Conservation (phyloP, 1,140 invertebrate genomes). For the Diachasma alloeum region DNA sequence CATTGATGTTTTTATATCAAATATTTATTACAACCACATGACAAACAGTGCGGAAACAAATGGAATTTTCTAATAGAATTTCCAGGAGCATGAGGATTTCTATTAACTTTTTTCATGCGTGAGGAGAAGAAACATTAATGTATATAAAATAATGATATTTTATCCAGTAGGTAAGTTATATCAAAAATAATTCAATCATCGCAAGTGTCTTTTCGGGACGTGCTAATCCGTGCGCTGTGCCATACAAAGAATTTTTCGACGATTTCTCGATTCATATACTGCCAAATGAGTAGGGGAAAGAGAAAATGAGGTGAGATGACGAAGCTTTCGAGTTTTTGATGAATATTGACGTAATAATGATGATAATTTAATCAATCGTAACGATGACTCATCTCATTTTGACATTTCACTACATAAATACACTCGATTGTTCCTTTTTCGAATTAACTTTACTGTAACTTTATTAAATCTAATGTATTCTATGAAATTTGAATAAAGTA, state of each 20-base stretch:
- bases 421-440: neutral
- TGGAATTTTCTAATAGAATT: no score
- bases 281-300: neutral
- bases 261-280: constrained; percentile 8
- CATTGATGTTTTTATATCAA: no score
- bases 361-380: no score
- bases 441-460: neutral
- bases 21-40: no score
- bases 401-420: neutral
- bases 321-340: neutral
- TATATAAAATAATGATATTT: constrained; percentile 14
- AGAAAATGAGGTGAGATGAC: neutral
- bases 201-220: neutral
- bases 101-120: neutral
- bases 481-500: neutral
- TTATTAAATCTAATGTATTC: neutral
- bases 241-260: neutral
- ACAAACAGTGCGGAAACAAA: no score
- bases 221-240: constrained; percentile 1
- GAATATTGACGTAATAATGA: no score
- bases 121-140: neutral
- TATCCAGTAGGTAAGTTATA: constrained; percentile 19
- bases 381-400: neutral
- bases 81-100: no score
- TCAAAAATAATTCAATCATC: neutral